Evolutionary conservation across 2,888 invertebrate species (phyloP), one percentile per base, ranked within the genome.

Genomic region (Carterocephalus palaemon): DNA sequence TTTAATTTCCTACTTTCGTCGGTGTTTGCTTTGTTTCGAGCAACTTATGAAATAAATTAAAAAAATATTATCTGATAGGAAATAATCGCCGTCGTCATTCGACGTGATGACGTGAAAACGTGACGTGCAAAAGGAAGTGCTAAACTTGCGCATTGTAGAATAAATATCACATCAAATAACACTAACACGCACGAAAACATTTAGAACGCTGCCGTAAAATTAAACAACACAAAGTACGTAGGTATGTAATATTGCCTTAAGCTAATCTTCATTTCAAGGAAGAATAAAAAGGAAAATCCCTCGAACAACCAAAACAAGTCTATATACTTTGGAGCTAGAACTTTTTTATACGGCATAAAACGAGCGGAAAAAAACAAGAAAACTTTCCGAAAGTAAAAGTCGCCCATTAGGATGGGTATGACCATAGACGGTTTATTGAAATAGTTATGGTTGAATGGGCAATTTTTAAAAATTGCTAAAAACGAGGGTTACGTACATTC

Each of bases 371-470:
- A 43, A 36, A 43, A 29, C 64, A 68, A 73, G 70, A 70, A 75
- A 76, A 74, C 67, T 72, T 73, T 67, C 64, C 60, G 70, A 78
- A 81, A 78, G 79, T 68, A 77, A 79, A 80, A 80, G 78, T 78
- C 70, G 68, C 67, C 74, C 72, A 78, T 81, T 77, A 75, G 66
- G 63, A 67, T 56, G 67, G 67, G 66, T 70, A 76, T 70, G 72
- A 74, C 75, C 75, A 72, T 76, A 75, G 78, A 76, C 73, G 67
- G 75, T 82, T 79, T 81, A 83, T 82, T 82, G 78, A 78, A 80
- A 83, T 78, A 81, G 81, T 78, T 75, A 80, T 71, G 71, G 70
- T 67, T 53, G 62, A 60, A 64, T 67, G 68, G 75, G 79, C 77
- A 76, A 81, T 81, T 82, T 78, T 80, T 61, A 74, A 81, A 83